Conservation (phyloP, 2,888 invertebrate species). For the Cylloceria caligata region DNA sequence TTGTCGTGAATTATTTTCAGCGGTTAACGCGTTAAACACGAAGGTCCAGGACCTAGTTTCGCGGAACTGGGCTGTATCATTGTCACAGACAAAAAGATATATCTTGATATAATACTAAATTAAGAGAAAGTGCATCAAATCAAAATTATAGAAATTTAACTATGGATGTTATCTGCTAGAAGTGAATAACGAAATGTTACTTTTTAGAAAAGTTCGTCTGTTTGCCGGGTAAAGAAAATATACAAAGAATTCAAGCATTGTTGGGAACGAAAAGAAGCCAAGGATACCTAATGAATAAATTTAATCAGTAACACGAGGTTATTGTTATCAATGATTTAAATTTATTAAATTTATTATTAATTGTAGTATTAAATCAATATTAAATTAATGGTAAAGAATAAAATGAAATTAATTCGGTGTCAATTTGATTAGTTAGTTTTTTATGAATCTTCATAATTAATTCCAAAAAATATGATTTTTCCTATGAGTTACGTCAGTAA, state of each 20-base stretch:
- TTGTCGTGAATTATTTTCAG: slow-evolving; percentile 72
- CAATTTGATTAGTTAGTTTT: neutral
- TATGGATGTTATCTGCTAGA: neutral
- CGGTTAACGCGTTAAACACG: slow-evolving; percentile 59
- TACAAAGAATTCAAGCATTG: neutral
- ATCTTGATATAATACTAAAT: neutral
- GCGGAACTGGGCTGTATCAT: slow-evolving; percentile 57
- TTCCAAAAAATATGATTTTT: neutral
- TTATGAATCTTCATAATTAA: neutral
- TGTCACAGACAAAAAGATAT: neutral
- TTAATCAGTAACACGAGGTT: neutral
- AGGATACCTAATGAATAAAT: neutral
- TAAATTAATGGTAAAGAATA: neutral
- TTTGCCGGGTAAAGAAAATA: neutral
- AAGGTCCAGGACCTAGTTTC: slow-evolving; percentile 36
- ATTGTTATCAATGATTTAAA: neutral
- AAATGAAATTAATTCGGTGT: neutral
- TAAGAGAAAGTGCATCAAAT: neutral
- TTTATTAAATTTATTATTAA: too few species aligned
- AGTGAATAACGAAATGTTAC: neutral
- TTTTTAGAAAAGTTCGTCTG: neutral
- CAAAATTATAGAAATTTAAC: neutral
- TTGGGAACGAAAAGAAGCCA: neutral
- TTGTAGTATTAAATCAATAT: too few species aligned
- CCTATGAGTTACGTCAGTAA: too few species aligned